Conservation (phyloP, 2,888 invertebrate genomes). For the Ophion costatus region DNA sequence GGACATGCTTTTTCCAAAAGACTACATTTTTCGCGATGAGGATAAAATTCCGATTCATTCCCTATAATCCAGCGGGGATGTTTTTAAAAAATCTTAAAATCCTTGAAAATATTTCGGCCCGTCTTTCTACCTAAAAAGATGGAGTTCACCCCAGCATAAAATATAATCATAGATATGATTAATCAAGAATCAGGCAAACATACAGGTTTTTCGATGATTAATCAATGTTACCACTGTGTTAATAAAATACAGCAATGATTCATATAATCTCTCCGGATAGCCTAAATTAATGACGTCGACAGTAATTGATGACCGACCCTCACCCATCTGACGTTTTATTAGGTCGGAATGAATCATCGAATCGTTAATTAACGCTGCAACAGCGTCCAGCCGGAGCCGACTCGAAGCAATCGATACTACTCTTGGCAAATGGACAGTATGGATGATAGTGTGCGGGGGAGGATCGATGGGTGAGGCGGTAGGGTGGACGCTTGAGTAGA, state of each 20-base stretch:
- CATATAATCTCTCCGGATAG: not conserved
- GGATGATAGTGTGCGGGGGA: conserved; percentile 25
- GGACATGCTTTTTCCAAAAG: no score
- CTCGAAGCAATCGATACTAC: conserved; percentile 50
- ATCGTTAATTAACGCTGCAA: conserved; percentile 49
- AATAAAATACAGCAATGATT: not conserved
- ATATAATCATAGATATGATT: no score
- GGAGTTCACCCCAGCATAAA: no score
- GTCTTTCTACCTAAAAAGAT: no score
- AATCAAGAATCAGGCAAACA: no score
- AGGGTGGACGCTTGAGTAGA: conserved; percentile 49
- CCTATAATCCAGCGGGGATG: no score
- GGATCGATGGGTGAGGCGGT: conserved; percentile 37
- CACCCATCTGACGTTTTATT: conserved; percentile 5
- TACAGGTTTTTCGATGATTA: no score
- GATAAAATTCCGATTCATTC: no score
- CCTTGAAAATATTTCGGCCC: no score
- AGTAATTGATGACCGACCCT: conserved; percentile 2
- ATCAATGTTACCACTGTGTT: no score
- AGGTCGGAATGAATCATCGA: conserved; percentile 41
- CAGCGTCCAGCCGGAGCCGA: conserved; percentile 31
- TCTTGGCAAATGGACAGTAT: conserved; percentile 36
- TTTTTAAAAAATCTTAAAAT: no score
- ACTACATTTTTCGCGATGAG: no score
- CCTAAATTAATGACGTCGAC: not conserved